Evolutionary conservation across 2,113 vertebrate genomes (phyloP).

Genomic region (Engystomops pustulosus): DNA sequence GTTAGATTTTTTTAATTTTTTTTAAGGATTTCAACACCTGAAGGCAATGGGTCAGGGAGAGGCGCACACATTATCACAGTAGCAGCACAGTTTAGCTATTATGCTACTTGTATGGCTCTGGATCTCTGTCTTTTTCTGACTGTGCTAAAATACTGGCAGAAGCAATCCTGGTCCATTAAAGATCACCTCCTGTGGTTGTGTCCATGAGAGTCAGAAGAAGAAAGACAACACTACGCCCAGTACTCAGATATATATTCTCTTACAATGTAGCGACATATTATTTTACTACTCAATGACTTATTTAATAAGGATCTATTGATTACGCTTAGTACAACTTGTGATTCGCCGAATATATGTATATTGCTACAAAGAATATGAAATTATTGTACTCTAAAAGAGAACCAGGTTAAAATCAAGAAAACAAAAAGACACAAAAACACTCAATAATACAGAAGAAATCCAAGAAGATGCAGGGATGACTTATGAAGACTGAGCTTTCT

Average conservation of each 20-base stretch:
- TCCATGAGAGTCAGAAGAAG: background rate
- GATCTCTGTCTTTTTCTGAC: constrained; percentile 10
- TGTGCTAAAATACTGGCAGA: constrained; percentile 5
- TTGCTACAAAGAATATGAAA: background rate
- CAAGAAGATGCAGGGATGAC: too few relatives aligned
- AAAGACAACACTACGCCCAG: background rate
- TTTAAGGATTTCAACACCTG: background rate
- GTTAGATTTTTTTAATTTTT: too few relatives aligned
- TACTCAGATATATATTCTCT: background rate
- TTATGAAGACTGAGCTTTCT: too few relatives aligned
- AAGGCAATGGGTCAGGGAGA: background rate
- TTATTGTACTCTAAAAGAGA: background rate
- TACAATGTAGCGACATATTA: constrained; percentile 6
- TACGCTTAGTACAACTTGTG: background rate
- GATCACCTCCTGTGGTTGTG: constrained; percentile 28
- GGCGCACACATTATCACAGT: constrained; percentile 28
- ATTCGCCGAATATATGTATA: background rate
- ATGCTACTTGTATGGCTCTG: constrained; percentile 19
- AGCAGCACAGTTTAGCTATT: constrained; percentile 4
- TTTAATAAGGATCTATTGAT: constrained; percentile 8
- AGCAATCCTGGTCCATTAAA: constrained; percentile 28
- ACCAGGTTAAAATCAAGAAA: too few relatives aligned
- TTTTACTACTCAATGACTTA: constrained; percentile 6
- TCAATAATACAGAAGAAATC: too few relatives aligned
- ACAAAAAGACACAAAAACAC: too few relatives aligned